Evolutionary conservation across 2,797 vertebrate genomes (phyloP), one percentile per base, ranked within the genome.

Genomic region (Chrosomus eos): DNA sequence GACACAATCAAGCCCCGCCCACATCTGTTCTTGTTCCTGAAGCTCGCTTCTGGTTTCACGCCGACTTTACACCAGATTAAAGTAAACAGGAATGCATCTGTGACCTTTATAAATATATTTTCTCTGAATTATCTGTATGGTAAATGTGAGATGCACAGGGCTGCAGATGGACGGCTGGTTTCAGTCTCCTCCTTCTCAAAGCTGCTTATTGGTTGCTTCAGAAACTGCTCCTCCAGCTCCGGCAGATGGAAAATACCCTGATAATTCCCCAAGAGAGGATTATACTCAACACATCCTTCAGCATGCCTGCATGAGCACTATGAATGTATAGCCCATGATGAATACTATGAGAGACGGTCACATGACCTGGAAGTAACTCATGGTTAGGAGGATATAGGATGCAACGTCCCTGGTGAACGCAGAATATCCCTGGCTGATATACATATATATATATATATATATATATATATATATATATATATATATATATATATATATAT

Each of bases 181-280:
- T 83, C 38, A 82, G 33, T 70, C 48, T 26, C 79, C 80, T 78
- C 85, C 81, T 80, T 80, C 70, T 72, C 45, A 89, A 90, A 89
- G 88, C 89, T 86, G 88, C 87, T 89, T 89, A 90, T 81, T 78
- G 48, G 73, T 23, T 26, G 33, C 58, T 67, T 26, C 28, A 81
- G 60, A 72, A 23, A 33, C 66, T 26, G 51, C 80, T 81, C 70
- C 60, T 26, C 26, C 66, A 64, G 68, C 72, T 78, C 80, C 76
- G 70, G 67, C 87, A 88, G 86, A 89, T 88, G 86, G 89, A 88
- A 82, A 82, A 75, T 72, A 53, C 81, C 82, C 81, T 36, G 82
- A 88, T 90, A 87, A 91, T 88, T 89, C 87, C 88, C 60, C 78
- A 87, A 89, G 71, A 87, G 76, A 81, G 76, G 87, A 90, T 88